Base-by-base conservation (phyloP, 2,797 vertebrate genomes). In the Helostoma temminkii region DNA sequence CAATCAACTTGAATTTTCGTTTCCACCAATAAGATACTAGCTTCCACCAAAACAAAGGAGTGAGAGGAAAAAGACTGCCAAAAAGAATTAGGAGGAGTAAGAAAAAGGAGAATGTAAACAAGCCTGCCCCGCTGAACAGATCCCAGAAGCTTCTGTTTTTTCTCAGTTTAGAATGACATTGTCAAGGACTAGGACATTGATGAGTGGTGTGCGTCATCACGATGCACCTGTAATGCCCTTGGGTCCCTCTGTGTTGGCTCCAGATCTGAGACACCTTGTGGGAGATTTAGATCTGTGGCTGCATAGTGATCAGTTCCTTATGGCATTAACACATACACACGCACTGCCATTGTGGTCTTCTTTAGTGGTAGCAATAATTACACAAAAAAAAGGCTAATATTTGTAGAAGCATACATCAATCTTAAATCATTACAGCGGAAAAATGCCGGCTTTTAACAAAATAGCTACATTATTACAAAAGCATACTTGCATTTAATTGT, bases 171-270 rank as follows among this genome's bases (percentile, higher is more conserved):
- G 67, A 81, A 80, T 86, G 89, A 92, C 88, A 85, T 88, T 85
- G 85, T 81, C 76, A 88, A 88, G 84, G 90, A 89, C 85, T 79
- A 54, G 67, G 74, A 84, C 86, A 80, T 74, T 76, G 78, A 88
- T 85, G 82, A 83, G 83, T 53, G 63, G n/a, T 65, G 67, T 87
- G 88, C 77, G 73, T 88, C 87, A 86, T 82, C 72, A 12, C 59
- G 74, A 79, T 88, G 89, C 89, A 93, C 90, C 90, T 90, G 88
- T 82, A 74, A 81, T 82, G 79, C 82, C 81, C 84, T 82, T 74
- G 76, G 80, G 75, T 66, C 67, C 60, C 36, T 76, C 74, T 79
- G 74, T 77, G 76, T 87, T 84, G 79, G 71, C 76, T 82, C 76
- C 80, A 81, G 49, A 83, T 86, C 80, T 71, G 59, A 83, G 73